Evolutionary conservation across 1,140 invertebrate genomes (phyloP).

Genomic region (Drosophila tristis): DNA sequence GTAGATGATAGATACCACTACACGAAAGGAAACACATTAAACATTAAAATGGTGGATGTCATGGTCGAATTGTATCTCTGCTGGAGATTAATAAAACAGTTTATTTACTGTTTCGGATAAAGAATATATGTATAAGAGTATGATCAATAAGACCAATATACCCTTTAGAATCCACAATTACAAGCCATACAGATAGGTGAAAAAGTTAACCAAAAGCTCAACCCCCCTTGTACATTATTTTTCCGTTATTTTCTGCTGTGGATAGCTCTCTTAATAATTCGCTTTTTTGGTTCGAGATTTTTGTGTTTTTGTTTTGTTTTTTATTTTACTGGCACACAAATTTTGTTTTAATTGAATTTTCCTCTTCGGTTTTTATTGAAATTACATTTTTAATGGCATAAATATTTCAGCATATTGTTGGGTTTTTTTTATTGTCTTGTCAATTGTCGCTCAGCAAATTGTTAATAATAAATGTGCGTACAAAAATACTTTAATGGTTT

Average conservation of each 20-base stretch:
- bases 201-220: conserved; percentile 24
- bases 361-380: conserved; percentile 57
- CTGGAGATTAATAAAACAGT: too few relatives aligned
- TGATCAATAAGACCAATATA: too few relatives aligned
- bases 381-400: conserved; percentile 70
- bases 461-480: conserved; percentile 33
- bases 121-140: too few relatives aligned
- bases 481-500: conserved; percentile 35
- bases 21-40: too few relatives aligned
- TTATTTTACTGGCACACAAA: conserved; percentile 26
- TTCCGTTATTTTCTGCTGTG: conserved; percentile 21
- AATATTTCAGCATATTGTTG: conserved; percentile 53
- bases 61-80: too few relatives aligned
- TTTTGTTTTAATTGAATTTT: conserved; percentile 68
- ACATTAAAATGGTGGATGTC: too few relatives aligned
- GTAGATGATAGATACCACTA: too few relatives aligned
- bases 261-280: neutral
- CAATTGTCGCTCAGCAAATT: conserved; percentile 44
- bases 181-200: neutral
- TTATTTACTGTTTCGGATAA: too few relatives aligned
- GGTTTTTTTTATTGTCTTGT: conserved; percentile 27
- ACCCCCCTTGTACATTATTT: neutral
- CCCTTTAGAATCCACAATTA: too few relatives aligned
- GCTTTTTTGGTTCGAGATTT: conserved; percentile 21
- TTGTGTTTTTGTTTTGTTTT: conserved; percentile 33